A percentile compares a stretch with the other conserved stretches of the same genome.
Evolutionary conservation across 1,140 invertebrate species (phyloP).

Genomic region (Trachymyrmex cornetzi): DNA sequence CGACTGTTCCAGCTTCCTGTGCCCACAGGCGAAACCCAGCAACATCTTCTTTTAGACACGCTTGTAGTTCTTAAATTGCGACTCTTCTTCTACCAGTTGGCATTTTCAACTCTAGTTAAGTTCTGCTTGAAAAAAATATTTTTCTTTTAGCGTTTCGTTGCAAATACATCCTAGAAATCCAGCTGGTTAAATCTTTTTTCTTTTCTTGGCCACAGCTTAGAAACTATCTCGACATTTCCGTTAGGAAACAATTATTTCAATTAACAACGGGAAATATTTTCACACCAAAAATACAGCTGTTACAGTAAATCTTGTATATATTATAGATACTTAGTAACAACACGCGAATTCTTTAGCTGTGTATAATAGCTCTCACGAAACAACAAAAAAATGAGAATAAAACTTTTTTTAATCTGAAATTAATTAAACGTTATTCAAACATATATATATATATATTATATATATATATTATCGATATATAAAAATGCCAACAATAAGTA

Average conservation of each 20-base stretch:
- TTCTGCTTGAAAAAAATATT: not conserved
- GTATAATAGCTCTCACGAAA: not conserved
- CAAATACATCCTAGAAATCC: not conserved
- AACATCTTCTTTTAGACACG: slow-evolving; percentile 76
- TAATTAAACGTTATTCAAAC: not conserved
- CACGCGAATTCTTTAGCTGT: not conserved
- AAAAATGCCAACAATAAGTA: not conserved
- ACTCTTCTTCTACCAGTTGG: not conserved
- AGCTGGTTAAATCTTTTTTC: not conserved
- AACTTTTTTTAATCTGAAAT: not conserved
- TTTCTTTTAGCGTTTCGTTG: not conserved
- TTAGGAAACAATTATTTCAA: not conserved
- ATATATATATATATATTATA: too few relatives aligned
- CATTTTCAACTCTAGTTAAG: not conserved
- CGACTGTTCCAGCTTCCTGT: slow-evolving; percentile 88
- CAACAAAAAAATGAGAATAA: not conserved
- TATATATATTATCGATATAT: too few relatives aligned
- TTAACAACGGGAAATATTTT: not conserved
- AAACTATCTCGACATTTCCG: not conserved
- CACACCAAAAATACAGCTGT: not conserved
- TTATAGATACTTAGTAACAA: not conserved
- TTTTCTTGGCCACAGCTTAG: not conserved
- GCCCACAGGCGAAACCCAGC: slow-evolving; percentile 81
- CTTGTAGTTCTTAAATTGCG: not conserved
- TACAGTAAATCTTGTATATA: not conserved